Evolutionary conservation across 2,797 vertebrate genomes (phyloP).

Genomic region (Chromobotia macracanthus): DNA sequence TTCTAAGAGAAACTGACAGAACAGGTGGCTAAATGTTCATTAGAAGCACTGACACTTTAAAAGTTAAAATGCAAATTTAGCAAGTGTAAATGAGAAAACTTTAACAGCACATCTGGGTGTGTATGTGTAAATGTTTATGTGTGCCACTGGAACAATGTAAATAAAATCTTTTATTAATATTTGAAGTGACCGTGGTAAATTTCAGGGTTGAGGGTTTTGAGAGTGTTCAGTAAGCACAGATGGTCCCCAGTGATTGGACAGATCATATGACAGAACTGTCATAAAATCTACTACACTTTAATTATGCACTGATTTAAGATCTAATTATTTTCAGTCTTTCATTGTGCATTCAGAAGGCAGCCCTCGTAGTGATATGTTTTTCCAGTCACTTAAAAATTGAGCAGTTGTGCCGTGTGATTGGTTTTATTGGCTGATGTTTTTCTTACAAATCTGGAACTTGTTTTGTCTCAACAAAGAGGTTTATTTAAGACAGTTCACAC

Average conservation of each 20-base stretch:
- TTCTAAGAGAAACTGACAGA: constrained; percentile 24
- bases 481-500: background rate
- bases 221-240: constrained; percentile 15
- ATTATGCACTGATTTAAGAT: constrained; percentile 3
- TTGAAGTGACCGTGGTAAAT: constrained; percentile 18
- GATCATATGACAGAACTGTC: background rate
- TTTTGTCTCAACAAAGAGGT: background rate
- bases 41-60: constrained; percentile 25
- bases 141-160: background rate
- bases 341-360: background rate
- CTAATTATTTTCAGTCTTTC: background rate
- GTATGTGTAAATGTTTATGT: background rate
- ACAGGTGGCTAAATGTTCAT: constrained; percentile 38
- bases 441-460: background rate
- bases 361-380: background rate
- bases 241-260: background rate
- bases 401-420: constrained; percentile 10
- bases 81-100: constrained; percentile 18
- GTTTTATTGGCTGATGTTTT: background rate
- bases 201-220: constrained; percentile 9
- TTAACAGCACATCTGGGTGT: constrained; percentile 33
- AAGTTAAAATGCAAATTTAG: constrained; percentile 35
- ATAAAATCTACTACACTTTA: background rate
- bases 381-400: background rate
- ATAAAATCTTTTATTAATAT: constrained; percentile 15